Base-by-base conservation (phyloP, 2,888 invertebrate species). In the Acheta domesticus region DNA sequence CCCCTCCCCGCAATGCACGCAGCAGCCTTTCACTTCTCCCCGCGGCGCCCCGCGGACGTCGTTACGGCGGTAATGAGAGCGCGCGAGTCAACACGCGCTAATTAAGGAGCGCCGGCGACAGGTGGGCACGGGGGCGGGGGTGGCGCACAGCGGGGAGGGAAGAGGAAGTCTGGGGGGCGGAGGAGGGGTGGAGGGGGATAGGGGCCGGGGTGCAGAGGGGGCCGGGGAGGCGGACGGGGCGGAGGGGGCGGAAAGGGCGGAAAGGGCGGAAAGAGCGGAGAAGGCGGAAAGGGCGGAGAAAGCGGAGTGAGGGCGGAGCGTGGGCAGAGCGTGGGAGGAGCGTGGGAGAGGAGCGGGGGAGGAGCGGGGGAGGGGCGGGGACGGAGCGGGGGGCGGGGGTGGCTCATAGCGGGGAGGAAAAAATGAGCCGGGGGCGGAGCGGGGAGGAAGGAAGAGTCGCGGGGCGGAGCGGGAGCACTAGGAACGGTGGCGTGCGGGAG, bases 1-100 rank as follows among this genome's bases (percentile, higher is more conserved):
- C 36, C 36, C 36, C 36, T 36, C 36, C 23, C 36, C 36, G 36
- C 36, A 36, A 36, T 36, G 36, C 36, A 36, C 36, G 36, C 36
- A 5, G 36, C 36, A 36, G 36, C 36, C 36, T 36, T 36, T 36
- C 36, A 36, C 36, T 36, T 36, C 36, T 36, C 36, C 36, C 36
- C 36, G 36, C 36, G 36, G 36, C 62, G 62, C 62, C 62, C 62
- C 62, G 16, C 16, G 62, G 62, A 62, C 62, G 62, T 62, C 62
- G 62, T 62, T 62, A 62, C n/a, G 62, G 62, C 62, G 62, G 62
- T 62, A 62, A 62, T 62, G 62, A 62, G 62, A 62, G 62, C 62
- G 62, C 62, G 14, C 62, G 62, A 62, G 62, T 62, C 62, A 62
- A 62, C 62, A 62, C 62, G 62, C 62, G 62, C 62, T 62, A 62